Base-by-base conservation (phyloP, 30 jellyfish, hydroid and myxozoan species). In the Sanderia malayensis region DNA sequence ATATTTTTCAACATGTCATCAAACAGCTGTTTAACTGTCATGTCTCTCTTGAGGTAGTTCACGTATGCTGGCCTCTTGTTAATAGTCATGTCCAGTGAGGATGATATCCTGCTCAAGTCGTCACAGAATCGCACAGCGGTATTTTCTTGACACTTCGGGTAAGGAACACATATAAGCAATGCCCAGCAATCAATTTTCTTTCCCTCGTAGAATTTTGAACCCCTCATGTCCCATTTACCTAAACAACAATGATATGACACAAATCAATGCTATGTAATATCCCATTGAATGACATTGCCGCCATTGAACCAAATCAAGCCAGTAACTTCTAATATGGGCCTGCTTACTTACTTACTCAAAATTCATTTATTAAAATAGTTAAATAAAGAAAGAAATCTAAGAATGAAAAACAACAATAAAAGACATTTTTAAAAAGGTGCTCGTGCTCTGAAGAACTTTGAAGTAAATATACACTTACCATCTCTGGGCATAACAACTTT, bases 221-320 rank as follows among this genome's bases (percentile, higher is more conserved):
- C 44, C 21, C 89, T 26, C 89, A 77, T 77, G 64, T 77, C 89
- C 89, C 89, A 77, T 65, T 77, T 77, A 0, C 89, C 89, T 77
- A 4, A 3, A 31, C 28, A 33, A 25, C 27, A 24, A 57, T 8
- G 68, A 19, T 4, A n/a, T n/a, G n/a, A n/a, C n/a, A n/a, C n/a
- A n/a, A n/a, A n/a, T n/a, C n/a, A n/a, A n/a, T n/a, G n/a, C n/a
- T n/a, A n/a, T n/a, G n/a, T n/a, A n/a, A n/a, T n/a, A n/a, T n/a
- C n/a, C n/a, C n/a, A n/a, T n/a, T n/a, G n/a, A n/a, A n/a, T n/a
- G n/a, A n/a, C n/a, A n/a, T n/a, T n/a, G n/a, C n/a, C n/a, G n/a
- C n/a, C n/a, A n/a, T n/a, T n/a, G n/a, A n/a, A n/a, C n/a, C n/a
- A n/a, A n/a, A n/a, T n/a, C n/a, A n/a, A n/a, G n/a, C n/a, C n/a